These are phyloP conservation scores for Margaritifera margaritifera DNA, from an alignment of 2,888 invertebrate species.

Conservation along the genomic window DNA sequence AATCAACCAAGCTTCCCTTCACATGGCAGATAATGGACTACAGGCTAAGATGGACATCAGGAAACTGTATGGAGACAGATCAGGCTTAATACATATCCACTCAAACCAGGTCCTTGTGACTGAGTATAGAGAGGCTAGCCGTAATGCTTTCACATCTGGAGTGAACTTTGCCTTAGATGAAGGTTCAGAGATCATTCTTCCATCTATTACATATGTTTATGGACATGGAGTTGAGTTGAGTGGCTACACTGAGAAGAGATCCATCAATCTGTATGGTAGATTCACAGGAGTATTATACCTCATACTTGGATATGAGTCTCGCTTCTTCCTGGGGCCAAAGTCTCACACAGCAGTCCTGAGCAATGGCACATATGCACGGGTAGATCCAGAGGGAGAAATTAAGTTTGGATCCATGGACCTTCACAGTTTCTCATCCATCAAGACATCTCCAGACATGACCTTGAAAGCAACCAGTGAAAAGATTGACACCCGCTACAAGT, in stretches of 20 bases:
- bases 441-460: constrained; percentile 42
- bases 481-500: constrained; percentile 47
- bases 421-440: constrained; percentile 43
- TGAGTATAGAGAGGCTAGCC: constrained; percentile 44
- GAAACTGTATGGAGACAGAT: constrained; percentile 46
- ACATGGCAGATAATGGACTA: constrained; percentile 32
- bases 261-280: constrained; percentile 45
- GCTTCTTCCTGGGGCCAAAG: constrained; percentile 38
- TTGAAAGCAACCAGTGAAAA: constrained; percentile 35
- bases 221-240: constrained; percentile 45
- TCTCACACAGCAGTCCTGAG: constrained; percentile 48
- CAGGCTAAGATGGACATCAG: constrained; percentile 35
- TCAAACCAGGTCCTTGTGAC: constrained; percentile 36
- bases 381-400: constrained; percentile 32
- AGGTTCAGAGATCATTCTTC: constrained; percentile 43
- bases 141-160: constrained; percentile 49
- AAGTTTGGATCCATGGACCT: constrained; percentile 51
- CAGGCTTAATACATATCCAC: constrained; percentile 51
- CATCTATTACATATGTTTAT: constrained; percentile 49
- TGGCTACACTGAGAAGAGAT: constrained; percentile 36
- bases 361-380: constrained; percentile 30
- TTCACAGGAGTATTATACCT: constrained; percentile 50
- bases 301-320: constrained; percentile 43
- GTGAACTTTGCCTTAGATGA: constrained; percentile 52
- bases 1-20: constrained; percentile 45